Evolutionary conservation across 2,888 invertebrate species (phyloP).

Genomic region (Lissocephala sabroskyi): DNA sequence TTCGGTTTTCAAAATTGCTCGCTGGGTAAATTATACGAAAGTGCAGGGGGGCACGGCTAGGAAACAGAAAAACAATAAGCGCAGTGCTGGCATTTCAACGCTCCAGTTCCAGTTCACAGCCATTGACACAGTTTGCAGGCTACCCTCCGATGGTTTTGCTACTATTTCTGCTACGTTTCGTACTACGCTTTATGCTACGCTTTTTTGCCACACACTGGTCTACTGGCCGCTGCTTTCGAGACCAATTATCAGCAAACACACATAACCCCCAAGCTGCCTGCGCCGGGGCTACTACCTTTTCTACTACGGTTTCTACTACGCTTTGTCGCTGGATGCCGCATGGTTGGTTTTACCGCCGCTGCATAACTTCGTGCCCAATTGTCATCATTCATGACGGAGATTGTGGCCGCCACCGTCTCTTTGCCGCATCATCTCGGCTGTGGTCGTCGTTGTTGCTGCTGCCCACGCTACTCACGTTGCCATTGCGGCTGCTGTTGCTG

Average conservation of each 20-base stretch:
- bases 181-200: not conserved
- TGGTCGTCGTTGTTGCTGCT: conserved; percentile 1
- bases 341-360: not conserved
- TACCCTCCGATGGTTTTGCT: not conserved
- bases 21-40: conserved; percentile 27
- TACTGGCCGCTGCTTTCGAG: too few relatives aligned
- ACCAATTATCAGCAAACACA: too few relatives aligned
- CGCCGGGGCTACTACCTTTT: too few relatives aligned
- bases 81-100: conserved; percentile 30
- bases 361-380: conserved; percentile 5
- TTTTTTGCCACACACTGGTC: not conserved
- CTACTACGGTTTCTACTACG: too few relatives aligned
- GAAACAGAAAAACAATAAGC: conserved; percentile 27
- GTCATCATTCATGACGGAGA: conserved; percentile 11
- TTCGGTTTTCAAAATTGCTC: conserved; percentile 23
- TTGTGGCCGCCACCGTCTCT: too few relatives aligned
- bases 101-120: conserved; percentile 66
- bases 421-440: too few relatives aligned
- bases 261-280: too few relatives aligned
- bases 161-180: not conserved
- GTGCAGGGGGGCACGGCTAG: too few relatives aligned
- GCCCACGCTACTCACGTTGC: conserved; percentile 1
- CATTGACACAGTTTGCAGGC: conserved; percentile 57
- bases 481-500: conserved; percentile 2
- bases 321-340: not conserved